Evolutionary conservation across 2,113 vertebrate species (phyloP), one percentile per base, ranked within the genome.

Genomic region (Barbus barbus): DNA sequence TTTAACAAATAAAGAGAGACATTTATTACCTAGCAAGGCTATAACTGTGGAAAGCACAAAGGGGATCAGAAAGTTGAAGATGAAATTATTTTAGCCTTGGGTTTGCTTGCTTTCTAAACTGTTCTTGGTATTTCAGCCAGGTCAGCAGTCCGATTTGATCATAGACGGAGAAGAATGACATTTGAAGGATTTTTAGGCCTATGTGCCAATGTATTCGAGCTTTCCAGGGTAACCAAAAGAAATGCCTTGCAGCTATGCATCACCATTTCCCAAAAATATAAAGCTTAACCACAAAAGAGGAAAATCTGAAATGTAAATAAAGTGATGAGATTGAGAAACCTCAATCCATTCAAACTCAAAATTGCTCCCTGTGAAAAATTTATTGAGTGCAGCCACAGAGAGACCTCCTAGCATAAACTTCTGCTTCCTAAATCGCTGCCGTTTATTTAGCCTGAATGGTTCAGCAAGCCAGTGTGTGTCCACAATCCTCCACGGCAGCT

Each of bases 331-430:
- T 90, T 41, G 86, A 84, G 87, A 90, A 91, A 92, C 89, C 89
- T 84, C 84, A 90, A 88, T 80, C 85, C 7, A 84, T 75, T 87
- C 78, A 85, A 90, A 85, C 71, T 81, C 83, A 86, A 88, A 88
- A 74, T 53, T 31, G 90, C 91, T 89, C 78, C 80, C 38, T 51
- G 67, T 28, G 83, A 76, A 84, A 75, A 77, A 88, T 89, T 87
- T 92, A 90, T 87, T 87, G 86, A 90, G 89, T 88, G 81, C 87
- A 92, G 91, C 90, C 87, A 87, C 88, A 89, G 89, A 83, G 89
- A 83, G 84, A 78, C 86, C 83, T 86, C 16, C 88, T 91, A 92
- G 90, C 89, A 71, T 91, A 92, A 91, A 84, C 2, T 44, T 75
- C 74, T 78, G 60, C 81, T 88, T 86, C 28, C 78, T 48, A 63